Evolutionary conservation across 2,797 vertebrate genomes (phyloP).

Genomic region (Lacerta bilineata): DNA sequence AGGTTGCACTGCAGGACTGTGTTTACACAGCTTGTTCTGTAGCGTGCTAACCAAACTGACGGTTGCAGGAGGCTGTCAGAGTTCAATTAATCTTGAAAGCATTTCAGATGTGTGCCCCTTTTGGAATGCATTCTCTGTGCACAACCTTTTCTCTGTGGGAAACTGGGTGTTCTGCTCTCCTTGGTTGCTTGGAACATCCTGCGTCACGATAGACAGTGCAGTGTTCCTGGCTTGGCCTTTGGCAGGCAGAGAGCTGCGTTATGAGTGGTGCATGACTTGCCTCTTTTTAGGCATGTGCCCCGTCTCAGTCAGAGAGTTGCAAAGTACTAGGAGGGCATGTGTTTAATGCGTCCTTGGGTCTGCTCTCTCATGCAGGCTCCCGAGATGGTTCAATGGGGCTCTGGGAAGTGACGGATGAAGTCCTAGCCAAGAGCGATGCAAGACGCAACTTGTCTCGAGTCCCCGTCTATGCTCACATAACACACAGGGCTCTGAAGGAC

Average conservation of each 20-base stretch:
- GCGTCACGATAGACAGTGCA: no score
- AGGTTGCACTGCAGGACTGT: no score
- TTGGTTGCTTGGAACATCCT: background rate
- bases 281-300: no score
- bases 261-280: no score
- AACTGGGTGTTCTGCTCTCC: background rate
- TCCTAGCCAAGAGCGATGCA: constrained; percentile 86
- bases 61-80: background rate
- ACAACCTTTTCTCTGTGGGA: background rate
- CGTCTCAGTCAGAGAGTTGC: no score
- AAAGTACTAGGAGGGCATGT: no score
- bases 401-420: constrained; percentile 96
- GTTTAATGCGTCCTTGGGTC: background rate
- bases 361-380: constrained; percentile 83
- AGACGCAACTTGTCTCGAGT: constrained; percentile 87
- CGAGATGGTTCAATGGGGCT: constrained; percentile 98
- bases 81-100: background rate
- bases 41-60: background rate
- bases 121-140: background rate
- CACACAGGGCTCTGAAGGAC: constrained; percentile 94
- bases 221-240: background rate
- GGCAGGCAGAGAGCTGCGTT: no score
- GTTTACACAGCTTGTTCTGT: background rate
- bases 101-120: background rate
- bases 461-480: constrained; percentile 94